Percentiles rank a stretch among this genome's conserved stretches.
Evolutionary conservation across 2,797 vertebrate species (phyloP).

Genomic region (Nannoperca obscura): DNA sequence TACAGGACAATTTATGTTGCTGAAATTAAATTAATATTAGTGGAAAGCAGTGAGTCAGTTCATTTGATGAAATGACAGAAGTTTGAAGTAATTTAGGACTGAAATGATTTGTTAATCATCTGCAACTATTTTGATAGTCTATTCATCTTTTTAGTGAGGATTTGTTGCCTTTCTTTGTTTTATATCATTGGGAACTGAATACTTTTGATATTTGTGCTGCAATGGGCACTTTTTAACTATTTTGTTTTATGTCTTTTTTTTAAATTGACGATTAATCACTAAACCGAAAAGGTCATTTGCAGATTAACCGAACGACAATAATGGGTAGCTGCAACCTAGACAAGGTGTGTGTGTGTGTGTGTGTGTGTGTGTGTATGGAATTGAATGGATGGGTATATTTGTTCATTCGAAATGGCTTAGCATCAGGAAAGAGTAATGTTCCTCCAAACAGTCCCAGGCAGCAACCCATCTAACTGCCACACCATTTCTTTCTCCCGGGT

Average conservation of each 20-base stretch:
- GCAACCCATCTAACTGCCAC: not conserved
- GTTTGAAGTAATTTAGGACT: not conserved
- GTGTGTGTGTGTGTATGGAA: not conserved
- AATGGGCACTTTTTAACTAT: not conserved
- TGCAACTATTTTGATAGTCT: too few species aligned
- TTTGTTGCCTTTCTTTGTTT: not conserved
- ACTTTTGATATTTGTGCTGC: not conserved
- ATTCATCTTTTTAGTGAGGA: too few species aligned
- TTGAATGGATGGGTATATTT: not conserved
- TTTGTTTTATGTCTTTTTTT: not conserved
- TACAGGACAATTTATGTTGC: not conserved
- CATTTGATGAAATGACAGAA: not conserved
- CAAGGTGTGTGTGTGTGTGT: too few species aligned
- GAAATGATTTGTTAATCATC: not conserved
- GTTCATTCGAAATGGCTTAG: not conserved
- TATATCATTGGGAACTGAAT: not conserved
- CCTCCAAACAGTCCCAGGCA: not conserved
- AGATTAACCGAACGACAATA: not conserved
- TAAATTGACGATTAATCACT: not conserved
- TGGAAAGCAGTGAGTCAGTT: not conserved
- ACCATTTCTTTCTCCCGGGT: slow-evolving; percentile 29
- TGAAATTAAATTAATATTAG: not conserved
- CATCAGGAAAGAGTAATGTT: not conserved
- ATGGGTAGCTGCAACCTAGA: too few species aligned
- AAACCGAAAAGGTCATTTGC: not conserved